These are phyloP conservation scores for Herpetotheres cachinnans DNA, from an alignment of 2,113 vertebrate genomes.

Conservation along the genomic window DNA sequence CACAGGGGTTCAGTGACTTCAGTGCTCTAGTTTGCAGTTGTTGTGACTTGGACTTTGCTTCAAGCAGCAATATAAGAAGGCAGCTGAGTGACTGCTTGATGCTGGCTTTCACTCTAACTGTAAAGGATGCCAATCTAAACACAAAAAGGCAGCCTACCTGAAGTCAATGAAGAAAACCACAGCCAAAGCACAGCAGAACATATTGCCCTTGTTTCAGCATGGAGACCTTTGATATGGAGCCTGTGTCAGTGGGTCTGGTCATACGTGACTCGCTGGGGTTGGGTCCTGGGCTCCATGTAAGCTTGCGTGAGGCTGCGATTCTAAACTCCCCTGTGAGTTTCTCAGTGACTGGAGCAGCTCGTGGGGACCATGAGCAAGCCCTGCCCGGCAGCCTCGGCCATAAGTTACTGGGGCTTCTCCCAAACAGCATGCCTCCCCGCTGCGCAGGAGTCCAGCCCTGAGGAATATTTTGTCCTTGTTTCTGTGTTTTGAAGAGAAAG, in stretches of 20 bases:
- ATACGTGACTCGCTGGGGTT: neutral
- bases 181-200: neutral
- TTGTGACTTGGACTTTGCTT: neutral
- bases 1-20: neutral
- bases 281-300: neutral
- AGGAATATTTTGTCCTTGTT: neutral
- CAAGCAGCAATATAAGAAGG: neutral
- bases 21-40: neutral
- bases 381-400: neutral
- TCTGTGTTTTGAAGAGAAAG: neutral
- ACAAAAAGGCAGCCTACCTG: neutral
- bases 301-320: neutral
- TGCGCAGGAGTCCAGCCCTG: neutral
- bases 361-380: neutral
- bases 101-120: neutral
- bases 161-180: neutral
- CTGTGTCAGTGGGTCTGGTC: neutral
- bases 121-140: neutral
- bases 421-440: neutral
- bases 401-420: neutral
- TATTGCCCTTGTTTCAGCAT: neutral
- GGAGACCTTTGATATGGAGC: neutral
- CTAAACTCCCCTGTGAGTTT: neutral
- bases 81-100: neutral
- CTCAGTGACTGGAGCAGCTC: neutral